phyloP scores from a whole-genome alignment of 2,888 invertebrate species.

The Ypsolopha sequella region DNA sequence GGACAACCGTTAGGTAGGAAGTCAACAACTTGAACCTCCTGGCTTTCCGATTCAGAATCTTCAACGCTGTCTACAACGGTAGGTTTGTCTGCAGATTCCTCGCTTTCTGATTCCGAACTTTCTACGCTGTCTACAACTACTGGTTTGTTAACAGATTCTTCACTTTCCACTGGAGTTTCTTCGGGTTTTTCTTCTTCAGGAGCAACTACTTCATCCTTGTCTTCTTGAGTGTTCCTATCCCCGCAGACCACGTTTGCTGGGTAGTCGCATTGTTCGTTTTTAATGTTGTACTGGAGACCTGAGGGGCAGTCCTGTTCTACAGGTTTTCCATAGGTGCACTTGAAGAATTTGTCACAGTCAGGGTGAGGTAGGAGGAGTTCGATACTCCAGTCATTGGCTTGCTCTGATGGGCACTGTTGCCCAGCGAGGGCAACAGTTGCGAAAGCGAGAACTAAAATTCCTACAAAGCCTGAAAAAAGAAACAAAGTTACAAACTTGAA shows the following conservation, averaged over 20 bases:
- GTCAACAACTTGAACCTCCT: constrained; percentile 10
- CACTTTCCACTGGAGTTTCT: background rate
- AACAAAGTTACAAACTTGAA: background rate
- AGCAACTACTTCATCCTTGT: background rate
- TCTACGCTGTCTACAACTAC: background rate
- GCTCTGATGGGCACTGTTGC: constrained; percentile 36
- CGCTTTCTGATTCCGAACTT: background rate
- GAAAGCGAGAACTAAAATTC: constrained; percentile 14
- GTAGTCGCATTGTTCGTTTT: constrained; percentile 72
- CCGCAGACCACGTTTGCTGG: constrained; percentile 72
- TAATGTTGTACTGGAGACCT: constrained; percentile 68
- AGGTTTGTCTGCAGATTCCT: background rate
- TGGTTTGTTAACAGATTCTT: background rate
- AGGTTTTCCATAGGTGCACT: constrained; percentile 74
- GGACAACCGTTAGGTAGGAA: constrained; percentile 48
- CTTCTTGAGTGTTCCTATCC: constrained; percentile 19
- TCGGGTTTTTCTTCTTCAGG: background rate
- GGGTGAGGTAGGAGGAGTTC: constrained; percentile 66
- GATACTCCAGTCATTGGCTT: constrained; percentile 33
- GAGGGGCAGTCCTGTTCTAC: constrained; percentile 69
- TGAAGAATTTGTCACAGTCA: constrained; percentile 74
- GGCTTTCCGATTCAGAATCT: background rate
- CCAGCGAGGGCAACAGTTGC: constrained; percentile 16
- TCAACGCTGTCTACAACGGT: background rate
- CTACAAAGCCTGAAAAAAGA: background rate